phyloP scores from a whole-genome alignment of 1,140 invertebrate species.

The Eueides isabella region DNA sequence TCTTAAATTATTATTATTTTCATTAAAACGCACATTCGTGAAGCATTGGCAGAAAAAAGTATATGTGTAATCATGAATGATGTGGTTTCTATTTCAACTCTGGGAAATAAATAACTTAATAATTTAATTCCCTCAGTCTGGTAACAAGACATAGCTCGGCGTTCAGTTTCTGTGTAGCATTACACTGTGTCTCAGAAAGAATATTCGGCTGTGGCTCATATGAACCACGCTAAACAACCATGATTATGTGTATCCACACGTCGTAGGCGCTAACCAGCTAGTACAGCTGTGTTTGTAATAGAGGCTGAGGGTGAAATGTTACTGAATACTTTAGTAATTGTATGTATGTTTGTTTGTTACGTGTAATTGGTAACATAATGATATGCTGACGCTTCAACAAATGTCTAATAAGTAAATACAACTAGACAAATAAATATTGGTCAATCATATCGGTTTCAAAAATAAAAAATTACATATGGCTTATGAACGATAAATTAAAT shows the following conservation, averaged over 20 bases:
- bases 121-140: no score
- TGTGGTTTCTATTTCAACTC: no score
- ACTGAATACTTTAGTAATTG: conserved; percentile 12
- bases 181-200: not conserved
- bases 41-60: no score
- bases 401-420: not conserved
- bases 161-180: not conserved
- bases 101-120: no score
- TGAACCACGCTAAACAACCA: conserved; percentile 60
- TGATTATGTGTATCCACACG: conserved; percentile 38
- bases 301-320: conserved; percentile 34
- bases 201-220: conserved; percentile 37
- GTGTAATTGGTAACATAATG: not conserved
- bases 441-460: no score
- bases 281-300: conserved; percentile 55
- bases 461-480: no score
- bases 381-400: not conserved
- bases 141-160: no score
- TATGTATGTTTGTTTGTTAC: conserved; percentile 8
- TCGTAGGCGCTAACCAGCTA: conserved; percentile 60
- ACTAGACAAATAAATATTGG: no score
- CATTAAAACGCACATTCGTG: no score
- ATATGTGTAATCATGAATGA: no score
- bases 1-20: no score
- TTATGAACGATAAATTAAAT: no score